Evolutionary conservation across 1,140 invertebrate genomes (phyloP), one percentile per base, ranked within the genome.

Genomic region (Neodiprion pinetum): DNA sequence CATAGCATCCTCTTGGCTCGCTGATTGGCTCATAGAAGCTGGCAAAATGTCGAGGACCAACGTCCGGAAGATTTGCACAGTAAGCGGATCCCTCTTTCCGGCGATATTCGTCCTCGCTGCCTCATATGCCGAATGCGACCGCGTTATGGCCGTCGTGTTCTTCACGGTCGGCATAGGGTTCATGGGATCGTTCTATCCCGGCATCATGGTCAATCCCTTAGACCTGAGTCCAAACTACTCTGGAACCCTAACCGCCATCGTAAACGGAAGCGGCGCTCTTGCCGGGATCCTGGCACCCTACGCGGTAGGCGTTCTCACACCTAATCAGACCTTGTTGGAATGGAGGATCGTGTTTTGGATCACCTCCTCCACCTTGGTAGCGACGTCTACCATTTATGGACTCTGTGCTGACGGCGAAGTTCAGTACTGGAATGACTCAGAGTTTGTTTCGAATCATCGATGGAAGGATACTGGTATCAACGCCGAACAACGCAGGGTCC

Each of bases 311-410:
- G 75, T 85, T n/a, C 81, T 91, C 40, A 90, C 88, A 23, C 77
- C 79, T 4, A 77, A 86, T 69, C 92, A 92, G 82, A 92, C 92
- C 8, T 80, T 93, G 47, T 87, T 90, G 10, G 91, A 95, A 87
- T 96, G 95, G 95, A 90, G 93, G 76, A 84, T 90, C 9, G 94
- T 96, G 2, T 96, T 96, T 83, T 96, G 94, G 83, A 86, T 91
- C 9, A 82, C 87, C 9, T 84, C 88, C 47, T 85, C 78, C 0
- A 82, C 91, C 10, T 87, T 90, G 72, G 49, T 87, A 7, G 73
- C 84, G 28, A 90, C 90, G 2, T 88, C 87, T 53, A 70, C 89
- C 3, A 49, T 90, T 0, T 92, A 87, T 75, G 66, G 87, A 11
- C 71, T 90, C n/a, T 80, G 76, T 65, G 84, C 80, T 4, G 84